phyloP scores from a whole-genome alignment of 2,797 vertebrate species.

The Thripadectes ignobilis region DNA sequence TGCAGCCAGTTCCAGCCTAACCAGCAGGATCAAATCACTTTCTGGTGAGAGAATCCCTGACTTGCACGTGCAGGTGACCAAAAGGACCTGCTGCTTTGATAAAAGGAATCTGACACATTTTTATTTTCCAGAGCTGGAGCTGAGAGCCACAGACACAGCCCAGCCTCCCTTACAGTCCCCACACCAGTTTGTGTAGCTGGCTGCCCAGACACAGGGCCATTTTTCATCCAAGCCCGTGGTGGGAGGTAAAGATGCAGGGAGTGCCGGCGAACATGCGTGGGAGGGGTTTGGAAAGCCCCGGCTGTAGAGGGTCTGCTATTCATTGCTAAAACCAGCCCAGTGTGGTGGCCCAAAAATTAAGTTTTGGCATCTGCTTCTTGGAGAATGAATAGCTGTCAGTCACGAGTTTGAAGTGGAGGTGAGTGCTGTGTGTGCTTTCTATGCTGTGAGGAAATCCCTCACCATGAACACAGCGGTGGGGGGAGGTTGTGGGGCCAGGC shows the following conservation, averaged over 20 bases:
- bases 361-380: background rate
- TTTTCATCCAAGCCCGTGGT: rapidly evolving
- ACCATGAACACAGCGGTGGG: rapidly evolving
- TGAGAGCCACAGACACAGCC: background rate
- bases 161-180: background rate
- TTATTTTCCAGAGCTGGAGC: background rate
- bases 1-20: background rate
- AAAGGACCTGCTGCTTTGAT: background rate
- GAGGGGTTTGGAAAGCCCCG: background rate
- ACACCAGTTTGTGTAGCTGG: background rate
- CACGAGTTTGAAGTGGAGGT: background rate
- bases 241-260: background rate
- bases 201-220: background rate
- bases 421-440: background rate
- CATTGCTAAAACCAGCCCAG: background rate
- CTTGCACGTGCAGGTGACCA: background rate
- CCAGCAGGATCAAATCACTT: background rate
- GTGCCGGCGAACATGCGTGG: rapidly evolving
- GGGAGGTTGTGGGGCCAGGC: background rate
- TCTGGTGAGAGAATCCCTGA: background rate
- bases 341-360: background rate
- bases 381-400: background rate
- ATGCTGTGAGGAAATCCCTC: background rate
- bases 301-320: background rate
- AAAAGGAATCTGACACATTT: background rate